Conservation (phyloP, 2,113 vertebrate genomes). For the Trematocara stigmaticum region DNA sequence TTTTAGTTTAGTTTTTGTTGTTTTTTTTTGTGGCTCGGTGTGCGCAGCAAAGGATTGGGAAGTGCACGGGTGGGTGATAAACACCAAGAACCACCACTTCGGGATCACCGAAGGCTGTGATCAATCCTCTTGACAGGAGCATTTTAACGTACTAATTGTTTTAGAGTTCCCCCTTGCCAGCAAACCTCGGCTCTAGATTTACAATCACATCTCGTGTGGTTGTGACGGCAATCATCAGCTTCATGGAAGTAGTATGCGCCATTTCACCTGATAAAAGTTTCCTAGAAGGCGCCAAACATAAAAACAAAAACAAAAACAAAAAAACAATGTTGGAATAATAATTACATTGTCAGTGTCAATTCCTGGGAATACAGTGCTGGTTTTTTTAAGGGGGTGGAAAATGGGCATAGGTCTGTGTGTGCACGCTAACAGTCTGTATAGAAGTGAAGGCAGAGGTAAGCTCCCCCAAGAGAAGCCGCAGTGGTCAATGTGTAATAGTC, state of each 20-base stretch:
- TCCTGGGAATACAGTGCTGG: slow-evolving; percentile 61
- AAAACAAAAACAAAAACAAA: neutral
- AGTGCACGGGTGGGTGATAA: neutral
- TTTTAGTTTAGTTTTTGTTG: neutral
- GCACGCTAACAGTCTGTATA: slow-evolving; percentile 66
- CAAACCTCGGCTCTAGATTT: neutral
- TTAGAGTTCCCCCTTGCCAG: neutral
- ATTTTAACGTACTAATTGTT: neutral
- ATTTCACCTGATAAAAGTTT: slow-evolving; percentile 33
- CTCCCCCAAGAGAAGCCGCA: slow-evolving; percentile 18
- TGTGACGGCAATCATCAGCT: slow-evolving; percentile 14
- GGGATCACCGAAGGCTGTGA: neutral
- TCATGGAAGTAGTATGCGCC: neutral
- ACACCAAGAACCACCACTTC: neutral
- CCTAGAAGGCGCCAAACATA: neutral
- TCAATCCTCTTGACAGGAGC: neutral
- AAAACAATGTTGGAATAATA: slow-evolving; percentile 26
- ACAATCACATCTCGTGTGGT: slow-evolving; percentile 15
- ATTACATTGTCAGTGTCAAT: slow-evolving; percentile 23
- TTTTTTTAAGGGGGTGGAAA: slow-evolving; percentile 29
- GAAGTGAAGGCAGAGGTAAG: slow-evolving; percentile 63
- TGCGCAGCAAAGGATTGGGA: neutral
- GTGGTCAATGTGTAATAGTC: slow-evolving; percentile 48
- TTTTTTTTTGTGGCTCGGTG: neutral
- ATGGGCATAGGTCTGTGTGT: slow-evolving; percentile 18